phyloP scores from a whole-genome alignment of 2,888 invertebrate species.

The Tuberolachnus salignus region DNA sequence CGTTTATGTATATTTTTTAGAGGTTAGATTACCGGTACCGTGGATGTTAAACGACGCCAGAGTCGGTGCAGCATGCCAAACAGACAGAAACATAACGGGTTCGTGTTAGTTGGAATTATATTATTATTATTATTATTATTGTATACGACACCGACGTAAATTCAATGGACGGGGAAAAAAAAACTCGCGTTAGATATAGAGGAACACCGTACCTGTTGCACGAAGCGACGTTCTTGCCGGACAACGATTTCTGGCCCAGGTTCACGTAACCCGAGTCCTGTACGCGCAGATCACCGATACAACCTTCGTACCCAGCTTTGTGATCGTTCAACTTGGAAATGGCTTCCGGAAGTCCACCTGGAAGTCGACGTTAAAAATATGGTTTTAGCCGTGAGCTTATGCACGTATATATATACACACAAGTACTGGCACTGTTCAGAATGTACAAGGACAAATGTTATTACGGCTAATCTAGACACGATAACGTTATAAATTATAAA shows the following conservation, averaged over 20 bases:
- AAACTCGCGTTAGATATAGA: background rate
- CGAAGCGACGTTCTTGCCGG: slow-evolving; percentile 79
- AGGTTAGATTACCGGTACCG: background rate
- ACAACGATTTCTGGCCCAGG: slow-evolving; percentile 74
- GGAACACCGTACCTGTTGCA: slow-evolving; percentile 74
- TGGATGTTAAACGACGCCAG: background rate
- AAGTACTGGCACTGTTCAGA: too few species aligned
- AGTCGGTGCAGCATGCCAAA: slow-evolving; percentile 28
- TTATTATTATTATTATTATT: background rate
- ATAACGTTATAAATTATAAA: too few species aligned
- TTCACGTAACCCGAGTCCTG: slow-evolving; percentile 73
- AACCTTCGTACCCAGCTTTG: slow-evolving; percentile 79
- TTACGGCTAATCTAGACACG: too few species aligned
- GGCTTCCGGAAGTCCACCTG: slow-evolving; percentile 83
- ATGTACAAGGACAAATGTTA: too few species aligned
- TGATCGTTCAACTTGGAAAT: slow-evolving; percentile 71
- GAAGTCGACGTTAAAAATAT: too few species aligned
- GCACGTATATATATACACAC: too few species aligned
- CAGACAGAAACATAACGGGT: background rate
- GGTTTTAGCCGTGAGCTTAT: too few species aligned
- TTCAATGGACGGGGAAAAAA: too few species aligned
- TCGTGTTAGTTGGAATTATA: background rate
- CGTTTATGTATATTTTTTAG: background rate
- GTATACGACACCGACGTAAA: background rate
- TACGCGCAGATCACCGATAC: slow-evolving; percentile 81